Conservation (phyloP, 2,113 vertebrate genomes). For the Marmota flaviventris region DNA sequence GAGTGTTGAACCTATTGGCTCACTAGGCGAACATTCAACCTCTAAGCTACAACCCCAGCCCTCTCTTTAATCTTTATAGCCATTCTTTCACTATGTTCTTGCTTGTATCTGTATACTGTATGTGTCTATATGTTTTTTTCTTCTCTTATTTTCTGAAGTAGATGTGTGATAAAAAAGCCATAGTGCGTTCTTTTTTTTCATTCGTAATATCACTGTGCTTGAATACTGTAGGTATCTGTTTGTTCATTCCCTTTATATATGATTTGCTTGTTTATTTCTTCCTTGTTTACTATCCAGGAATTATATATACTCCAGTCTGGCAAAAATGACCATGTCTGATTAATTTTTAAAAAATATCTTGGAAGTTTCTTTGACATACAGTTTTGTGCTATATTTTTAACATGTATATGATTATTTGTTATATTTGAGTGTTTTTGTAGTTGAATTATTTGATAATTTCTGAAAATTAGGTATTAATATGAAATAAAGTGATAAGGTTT, state of each 20-base stretch:
- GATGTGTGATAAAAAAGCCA: constrained; percentile 13
- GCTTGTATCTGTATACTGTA: not conserved
- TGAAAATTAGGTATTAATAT: constrained; percentile 64
- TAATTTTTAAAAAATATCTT: constrained; percentile 30
- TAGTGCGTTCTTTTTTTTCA: constrained; percentile 15
- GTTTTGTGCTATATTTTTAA: constrained; percentile 46
- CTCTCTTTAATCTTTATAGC: constrained; percentile 21
- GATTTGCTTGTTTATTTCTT: constrained; percentile 56
- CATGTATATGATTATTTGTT: constrained; percentile 15
- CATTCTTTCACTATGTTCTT: constrained; percentile 47
- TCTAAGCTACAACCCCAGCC: no score
- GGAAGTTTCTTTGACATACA: constrained; percentile 22
- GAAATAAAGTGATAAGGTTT: constrained; percentile 55
- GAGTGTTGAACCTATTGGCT: no score
- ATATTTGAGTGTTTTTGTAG: constrained; percentile 34
- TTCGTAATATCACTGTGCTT: constrained; percentile 41
- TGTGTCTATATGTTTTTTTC: not conserved
- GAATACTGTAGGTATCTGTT: constrained; percentile 25
- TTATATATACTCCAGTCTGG: not conserved
- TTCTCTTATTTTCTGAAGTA: constrained; percentile 23
- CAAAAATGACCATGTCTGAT: constrained; percentile 57
- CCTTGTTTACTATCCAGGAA: constrained; percentile 35
- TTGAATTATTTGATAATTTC: constrained; percentile 66
- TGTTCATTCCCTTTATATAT: constrained; percentile 40
- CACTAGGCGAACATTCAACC: no score